These are phyloP conservation scores for Drosophila prolongata DNA, from an alignment of 2,888 invertebrate genomes.

Conservation along the genomic window DNA sequence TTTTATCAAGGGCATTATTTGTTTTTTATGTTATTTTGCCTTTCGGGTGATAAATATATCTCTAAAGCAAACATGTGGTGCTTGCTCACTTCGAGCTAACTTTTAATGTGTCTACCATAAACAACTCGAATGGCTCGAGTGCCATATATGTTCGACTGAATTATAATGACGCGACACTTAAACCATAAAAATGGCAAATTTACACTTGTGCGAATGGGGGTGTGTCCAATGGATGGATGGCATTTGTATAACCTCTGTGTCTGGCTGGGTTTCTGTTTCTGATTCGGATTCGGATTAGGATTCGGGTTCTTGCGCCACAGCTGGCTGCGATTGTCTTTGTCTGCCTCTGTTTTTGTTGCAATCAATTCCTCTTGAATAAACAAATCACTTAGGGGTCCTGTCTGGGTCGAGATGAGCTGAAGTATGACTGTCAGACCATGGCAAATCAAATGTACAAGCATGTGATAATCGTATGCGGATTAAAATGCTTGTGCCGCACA, in stretches of 20 bases:
- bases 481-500: constrained; percentile 23
- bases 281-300: constrained; percentile 13
- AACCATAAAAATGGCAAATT: constrained; percentile 57
- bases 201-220: constrained; percentile 27
- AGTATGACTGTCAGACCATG: constrained; percentile 33
- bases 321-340: constrained; percentile 36
- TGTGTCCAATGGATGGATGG: constrained; percentile 32
- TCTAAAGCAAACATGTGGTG: constrained; percentile 25
- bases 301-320: constrained; percentile 34
- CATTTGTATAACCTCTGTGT: constrained; percentile 40
- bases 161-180: constrained; percentile 59
- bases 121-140: constrained; percentile 31
- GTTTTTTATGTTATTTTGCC: constrained; percentile 7
- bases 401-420: constrained; percentile 31
- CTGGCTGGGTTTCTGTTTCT: neutral
- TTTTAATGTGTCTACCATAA: constrained; percentile 42
- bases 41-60: constrained; percentile 33
- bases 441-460: constrained; percentile 38
- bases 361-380: constrained; percentile 66
- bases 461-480: constrained; percentile 43
- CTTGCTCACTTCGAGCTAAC: constrained; percentile 2
- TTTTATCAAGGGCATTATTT: no score
- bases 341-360: constrained; percentile 35
- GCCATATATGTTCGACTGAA: constrained; percentile 40
- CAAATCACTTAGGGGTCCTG: constrained; percentile 53